These are phyloP conservation scores for Neomorphus geoffroyi DNA, from an alignment of 2,797 vertebrate species.

Conservation along the genomic window DNA sequence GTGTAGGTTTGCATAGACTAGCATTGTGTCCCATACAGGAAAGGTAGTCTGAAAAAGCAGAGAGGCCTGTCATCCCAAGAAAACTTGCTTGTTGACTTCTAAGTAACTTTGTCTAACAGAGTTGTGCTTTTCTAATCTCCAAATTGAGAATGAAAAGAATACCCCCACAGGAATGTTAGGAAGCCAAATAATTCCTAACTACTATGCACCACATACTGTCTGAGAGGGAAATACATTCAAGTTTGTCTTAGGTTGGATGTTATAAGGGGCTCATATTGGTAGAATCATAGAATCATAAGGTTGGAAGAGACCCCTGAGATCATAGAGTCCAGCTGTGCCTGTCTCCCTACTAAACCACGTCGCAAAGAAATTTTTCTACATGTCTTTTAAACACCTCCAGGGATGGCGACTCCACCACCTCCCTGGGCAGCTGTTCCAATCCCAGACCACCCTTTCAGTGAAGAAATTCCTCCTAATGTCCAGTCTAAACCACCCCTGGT, in stretches of 20 bases:
- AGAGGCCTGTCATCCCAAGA: background rate
- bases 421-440: no score
- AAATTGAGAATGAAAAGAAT: background rate
- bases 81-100: background rate
- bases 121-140: background rate
- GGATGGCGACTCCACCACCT: no score
- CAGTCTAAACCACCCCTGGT: no score
- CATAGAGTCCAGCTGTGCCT: no score
- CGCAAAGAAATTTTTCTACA: no score
- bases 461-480: no score
- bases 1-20: background rate
- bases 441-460: no score
- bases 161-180: background rate
- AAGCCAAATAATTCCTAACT: background rate
- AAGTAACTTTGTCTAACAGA: background rate
- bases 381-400: no score
- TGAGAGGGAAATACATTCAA: background rate
- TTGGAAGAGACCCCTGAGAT: no score
- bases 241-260: background rate
- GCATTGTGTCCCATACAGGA: background rate
- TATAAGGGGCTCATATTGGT: background rate
- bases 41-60: background rate
- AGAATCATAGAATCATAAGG: no score
- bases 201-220: accelerated
- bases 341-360: no score